A percentile compares a stretch with the other conserved stretches of the same genome.
Conservation (phyloP, 2,888 invertebrate genomes). For the Cyaniris semiargus region DNA sequence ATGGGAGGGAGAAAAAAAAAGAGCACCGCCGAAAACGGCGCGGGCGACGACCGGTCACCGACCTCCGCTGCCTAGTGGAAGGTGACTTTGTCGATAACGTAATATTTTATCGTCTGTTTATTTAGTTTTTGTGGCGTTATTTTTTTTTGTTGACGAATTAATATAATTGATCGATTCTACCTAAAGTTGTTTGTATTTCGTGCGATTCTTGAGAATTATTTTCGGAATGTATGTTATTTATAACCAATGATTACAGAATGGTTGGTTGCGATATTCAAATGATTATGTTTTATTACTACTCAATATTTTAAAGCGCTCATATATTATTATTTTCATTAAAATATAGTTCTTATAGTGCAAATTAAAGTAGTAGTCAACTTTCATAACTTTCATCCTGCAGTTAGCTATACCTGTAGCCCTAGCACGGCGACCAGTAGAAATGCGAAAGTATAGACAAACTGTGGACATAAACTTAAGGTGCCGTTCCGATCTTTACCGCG, state of each 20-base stretch:
- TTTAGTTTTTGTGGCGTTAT: conserved; percentile 7
- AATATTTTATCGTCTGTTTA: conserved; percentile 22
- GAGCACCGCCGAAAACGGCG: conserved; percentile 57
- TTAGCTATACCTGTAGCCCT: too few species aligned
- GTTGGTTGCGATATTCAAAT: background rate
- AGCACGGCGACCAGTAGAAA: too few species aligned
- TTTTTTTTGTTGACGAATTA: conserved; percentile 5
- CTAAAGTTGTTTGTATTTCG: background rate
- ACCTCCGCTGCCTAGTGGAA: conserved; percentile 54
- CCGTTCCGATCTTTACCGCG: too few species aligned
- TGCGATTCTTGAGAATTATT: background rate
- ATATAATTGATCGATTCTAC: background rate
- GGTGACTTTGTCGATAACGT: conserved; percentile 39
- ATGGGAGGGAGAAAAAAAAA: conserved; percentile 53
- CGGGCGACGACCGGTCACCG: conserved; percentile 75
- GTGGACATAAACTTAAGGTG: too few species aligned
- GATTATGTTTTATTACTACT: background rate
- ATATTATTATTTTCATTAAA: too few species aligned
- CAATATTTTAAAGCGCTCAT: too few species aligned
- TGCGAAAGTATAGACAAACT: too few species aligned
- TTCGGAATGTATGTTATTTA: background rate
- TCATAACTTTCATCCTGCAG: too few species aligned
- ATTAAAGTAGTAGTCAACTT: too few species aligned
- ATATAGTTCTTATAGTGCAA: too few species aligned
- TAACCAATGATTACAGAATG: background rate